These are phyloP conservation scores for Selenia dentaria DNA, from an alignment of 2,888 invertebrate species.

Conservation along the genomic window DNA sequence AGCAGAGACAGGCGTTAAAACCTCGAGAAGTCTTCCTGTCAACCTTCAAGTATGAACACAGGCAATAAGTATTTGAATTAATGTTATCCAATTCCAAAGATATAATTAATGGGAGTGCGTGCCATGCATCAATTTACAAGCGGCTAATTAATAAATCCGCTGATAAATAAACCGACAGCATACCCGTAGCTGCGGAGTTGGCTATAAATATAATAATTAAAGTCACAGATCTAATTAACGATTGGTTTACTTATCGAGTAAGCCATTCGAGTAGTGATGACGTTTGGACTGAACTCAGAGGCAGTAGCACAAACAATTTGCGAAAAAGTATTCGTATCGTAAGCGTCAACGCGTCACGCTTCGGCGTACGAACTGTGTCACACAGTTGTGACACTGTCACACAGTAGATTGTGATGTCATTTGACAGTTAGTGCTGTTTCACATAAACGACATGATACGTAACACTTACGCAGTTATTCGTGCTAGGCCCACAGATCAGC, in stretches of 20 bases:
- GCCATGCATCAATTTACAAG: conserved; percentile 17
- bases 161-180: conserved; percentile 33
- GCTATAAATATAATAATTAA: conserved; percentile 18
- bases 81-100: conserved; percentile 15
- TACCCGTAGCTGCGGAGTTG: conserved; percentile 25
- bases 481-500: no score
- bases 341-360: no score
- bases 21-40: conserved; percentile 1
- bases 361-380: no score
- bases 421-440: no score
- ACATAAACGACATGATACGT: no score
- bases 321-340: no score
- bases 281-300: no score
- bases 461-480: no score
- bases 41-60: conserved; percentile 12
- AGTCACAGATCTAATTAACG: conserved; percentile 17
- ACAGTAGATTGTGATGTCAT: no score
- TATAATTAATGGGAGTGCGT: conserved; percentile 20
- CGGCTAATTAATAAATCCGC: conserved; percentile 35
- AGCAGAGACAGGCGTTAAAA: conserved; percentile 2
- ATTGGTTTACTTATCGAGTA: conserved; percentile 1
- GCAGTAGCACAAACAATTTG: no score
- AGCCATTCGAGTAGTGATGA: no score
- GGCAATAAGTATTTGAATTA: conserved; percentile 13
- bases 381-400: no score